Evolutionary conservation across 2,797 vertebrate genomes (phyloP).

Genomic region (Semotilus atromaculatus): DNA sequence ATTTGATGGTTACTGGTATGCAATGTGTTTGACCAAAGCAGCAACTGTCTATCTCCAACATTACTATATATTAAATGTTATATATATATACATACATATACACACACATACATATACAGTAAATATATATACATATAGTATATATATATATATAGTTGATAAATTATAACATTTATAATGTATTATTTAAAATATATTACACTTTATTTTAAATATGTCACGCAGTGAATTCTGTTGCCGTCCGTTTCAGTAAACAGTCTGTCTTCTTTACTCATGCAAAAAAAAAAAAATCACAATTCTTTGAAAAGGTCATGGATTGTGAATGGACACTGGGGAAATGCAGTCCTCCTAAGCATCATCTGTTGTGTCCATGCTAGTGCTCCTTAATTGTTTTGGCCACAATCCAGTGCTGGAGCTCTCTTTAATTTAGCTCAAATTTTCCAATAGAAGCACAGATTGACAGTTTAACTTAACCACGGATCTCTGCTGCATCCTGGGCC

Average conservation of each 20-base stretch:
- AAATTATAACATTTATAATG: too few relatives aligned
- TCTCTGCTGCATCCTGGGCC: slow-evolving; percentile 64
- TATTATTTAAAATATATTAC: too few relatives aligned
- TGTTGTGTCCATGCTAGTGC: slow-evolving; percentile 62
- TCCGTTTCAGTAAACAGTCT: background rate
- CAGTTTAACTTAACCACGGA: slow-evolving; percentile 69
- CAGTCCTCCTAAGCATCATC: slow-evolving; percentile 70
- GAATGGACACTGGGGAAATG: slow-evolving; percentile 68
- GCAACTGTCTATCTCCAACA: background rate
- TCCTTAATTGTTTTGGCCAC: slow-evolving; percentile 72
- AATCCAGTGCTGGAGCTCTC: slow-evolving; percentile 71
- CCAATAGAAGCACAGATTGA: slow-evolving; percentile 68
- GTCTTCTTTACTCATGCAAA: too few relatives aligned
- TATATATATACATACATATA: too few relatives aligned
- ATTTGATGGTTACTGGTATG: slow-evolving; percentile 8
- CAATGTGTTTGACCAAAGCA: background rate
- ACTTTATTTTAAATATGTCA: too few relatives aligned
- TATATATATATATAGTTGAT: too few relatives aligned
- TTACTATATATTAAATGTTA: background rate
- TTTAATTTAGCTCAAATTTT: slow-evolving; percentile 75
- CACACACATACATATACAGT: too few relatives aligned
- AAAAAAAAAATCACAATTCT: too few relatives aligned
- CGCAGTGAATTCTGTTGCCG: background rate
- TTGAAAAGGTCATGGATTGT: slow-evolving; percentile 45
- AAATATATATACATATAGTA: too few relatives aligned